A percentile compares a stretch with the other conserved stretches of the same genome.
phyloP scores from a whole-genome alignment of 2,797 vertebrate species.

The Poeciliopsis infans region DNA sequence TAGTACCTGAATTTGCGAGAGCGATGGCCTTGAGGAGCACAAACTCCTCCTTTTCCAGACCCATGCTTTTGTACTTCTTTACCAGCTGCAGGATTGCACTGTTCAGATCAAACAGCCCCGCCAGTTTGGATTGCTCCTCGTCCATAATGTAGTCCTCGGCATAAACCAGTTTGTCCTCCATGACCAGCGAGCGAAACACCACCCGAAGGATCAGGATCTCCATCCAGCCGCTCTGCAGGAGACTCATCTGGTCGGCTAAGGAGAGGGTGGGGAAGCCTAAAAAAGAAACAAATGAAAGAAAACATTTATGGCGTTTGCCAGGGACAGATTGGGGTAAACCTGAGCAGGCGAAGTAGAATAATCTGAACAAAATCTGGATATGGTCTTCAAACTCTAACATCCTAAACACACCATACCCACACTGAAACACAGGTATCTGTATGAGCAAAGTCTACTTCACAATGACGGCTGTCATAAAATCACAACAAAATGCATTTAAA shows the following conservation, averaged over 20 bases:
- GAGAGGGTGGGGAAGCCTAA: constrained; percentile 95
- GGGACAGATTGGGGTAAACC: background rate
- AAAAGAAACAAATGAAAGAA: background rate
- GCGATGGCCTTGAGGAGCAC: constrained; percentile 98
- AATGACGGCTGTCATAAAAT: background rate
- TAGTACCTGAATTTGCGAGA: constrained; percentile 95
- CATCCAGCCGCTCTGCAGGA: constrained; percentile 99
- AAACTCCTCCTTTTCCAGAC: constrained; percentile 96
- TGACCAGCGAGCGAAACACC: constrained; percentile 92
- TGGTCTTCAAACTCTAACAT: background rate
- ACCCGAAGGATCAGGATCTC: constrained; percentile 96
- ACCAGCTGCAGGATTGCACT: constrained; percentile 97
- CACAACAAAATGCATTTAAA: background rate
- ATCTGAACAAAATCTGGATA: background rate
- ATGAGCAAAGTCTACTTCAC: background rate
- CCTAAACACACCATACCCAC: background rate
- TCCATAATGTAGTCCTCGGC: constrained; percentile 99
- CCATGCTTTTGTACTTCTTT: constrained; percentile 95
- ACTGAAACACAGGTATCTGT: background rate
- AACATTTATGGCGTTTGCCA: background rate
- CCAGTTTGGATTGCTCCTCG: constrained; percentile 94
- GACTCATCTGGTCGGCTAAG: constrained; percentile 98
- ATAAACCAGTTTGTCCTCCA: constrained; percentile 95
- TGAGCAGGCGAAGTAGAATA: background rate
- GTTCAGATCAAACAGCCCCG: constrained; percentile 95